Conservation (phyloP, 64 coral and sea anemone species). For the Porites lutea region DNA sequence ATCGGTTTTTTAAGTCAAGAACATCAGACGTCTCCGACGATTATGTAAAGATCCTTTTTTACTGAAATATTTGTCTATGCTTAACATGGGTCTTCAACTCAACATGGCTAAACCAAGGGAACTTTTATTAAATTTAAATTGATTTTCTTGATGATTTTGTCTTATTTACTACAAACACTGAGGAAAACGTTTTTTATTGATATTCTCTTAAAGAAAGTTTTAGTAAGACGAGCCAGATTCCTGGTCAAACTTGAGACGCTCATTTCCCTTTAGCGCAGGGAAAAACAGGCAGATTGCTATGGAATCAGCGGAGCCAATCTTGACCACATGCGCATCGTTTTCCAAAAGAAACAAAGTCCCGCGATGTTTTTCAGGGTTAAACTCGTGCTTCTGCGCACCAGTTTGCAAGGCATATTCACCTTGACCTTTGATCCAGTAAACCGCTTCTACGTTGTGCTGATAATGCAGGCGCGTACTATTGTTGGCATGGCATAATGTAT, state of each 20-base stretch:
- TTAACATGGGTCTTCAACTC: too few relatives aligned
- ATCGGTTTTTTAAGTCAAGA: too few relatives aligned
- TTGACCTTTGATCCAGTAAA: slow-evolving; percentile 39
- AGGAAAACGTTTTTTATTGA: too few relatives aligned
- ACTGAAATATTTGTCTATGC: too few relatives aligned
- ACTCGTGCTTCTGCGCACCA: not conserved
- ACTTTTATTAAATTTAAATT: too few relatives aligned
- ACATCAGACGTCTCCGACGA: too few relatives aligned
- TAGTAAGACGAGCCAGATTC: not conserved
- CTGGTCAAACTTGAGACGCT: not conserved
- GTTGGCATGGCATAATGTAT: slow-evolving; percentile 27
- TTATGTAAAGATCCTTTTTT: too few relatives aligned
- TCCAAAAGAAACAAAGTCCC: slow-evolving; percentile 61
- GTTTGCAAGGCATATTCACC: slow-evolving; percentile 45
- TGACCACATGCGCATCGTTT: slow-evolving; percentile 40
- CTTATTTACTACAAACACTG: too few relatives aligned
- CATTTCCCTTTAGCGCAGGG: slow-evolving; percentile 55
- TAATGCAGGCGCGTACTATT: slow-evolving; percentile 15
- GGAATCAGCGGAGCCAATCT: not conserved
- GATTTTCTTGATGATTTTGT: too few relatives aligned
- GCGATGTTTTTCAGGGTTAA: slow-evolving; percentile 31
- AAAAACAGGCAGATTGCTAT: slow-evolving; percentile 51
- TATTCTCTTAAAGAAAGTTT: not conserved
- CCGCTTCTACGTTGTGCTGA: slow-evolving; percentile 36
- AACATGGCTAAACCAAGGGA: too few relatives aligned